Conservation (phyloP, 2,113 vertebrate genomes). For the Scortum barcoo region DNA sequence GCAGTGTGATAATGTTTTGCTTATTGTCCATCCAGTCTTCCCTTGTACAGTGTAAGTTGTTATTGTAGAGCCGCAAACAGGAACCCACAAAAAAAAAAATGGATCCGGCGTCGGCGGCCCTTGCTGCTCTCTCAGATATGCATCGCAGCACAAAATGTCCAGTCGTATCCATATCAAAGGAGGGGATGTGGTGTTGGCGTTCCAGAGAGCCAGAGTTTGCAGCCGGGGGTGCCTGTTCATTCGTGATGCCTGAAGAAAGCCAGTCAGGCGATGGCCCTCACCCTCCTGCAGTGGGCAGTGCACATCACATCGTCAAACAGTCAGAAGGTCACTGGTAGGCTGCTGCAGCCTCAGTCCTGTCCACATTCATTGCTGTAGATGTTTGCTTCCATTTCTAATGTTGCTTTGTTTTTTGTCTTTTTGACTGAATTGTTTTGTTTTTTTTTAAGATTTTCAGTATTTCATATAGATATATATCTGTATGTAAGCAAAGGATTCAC, state of each 20-base stretch:
- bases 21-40: constrained; percentile 46
- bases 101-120: constrained; percentile 47
- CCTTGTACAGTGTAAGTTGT: constrained; percentile 33
- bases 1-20: constrained; percentile 66
- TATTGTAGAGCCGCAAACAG: constrained; percentile 35
- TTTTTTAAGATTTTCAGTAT: constrained; percentile 37
- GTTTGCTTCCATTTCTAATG: constrained; percentile 59
- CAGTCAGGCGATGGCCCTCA: constrained; percentile 75
- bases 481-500: constrained; percentile 72
- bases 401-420: constrained; percentile 35
- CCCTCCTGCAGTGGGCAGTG: constrained; percentile 78
- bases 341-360: constrained; percentile 68
- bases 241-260: constrained; percentile 61
- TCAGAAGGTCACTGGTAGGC: constrained; percentile 72
- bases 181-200: constrained; percentile 30
- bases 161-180: constrained; percentile 51
- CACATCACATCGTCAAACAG: constrained; percentile 72
- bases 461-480: constrained; percentile 70
- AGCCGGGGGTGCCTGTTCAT: constrained; percentile 52
- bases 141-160: constrained; percentile 58
- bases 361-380: constrained; percentile 85
- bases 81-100: constrained; percentile 59
- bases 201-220: constrained; percentile 57
- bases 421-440: constrained; percentile 46
- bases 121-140: constrained; percentile 58